Base-by-base conservation (phyloP, 1,140 invertebrate species). In the Pseudoatta argentina region DNA sequence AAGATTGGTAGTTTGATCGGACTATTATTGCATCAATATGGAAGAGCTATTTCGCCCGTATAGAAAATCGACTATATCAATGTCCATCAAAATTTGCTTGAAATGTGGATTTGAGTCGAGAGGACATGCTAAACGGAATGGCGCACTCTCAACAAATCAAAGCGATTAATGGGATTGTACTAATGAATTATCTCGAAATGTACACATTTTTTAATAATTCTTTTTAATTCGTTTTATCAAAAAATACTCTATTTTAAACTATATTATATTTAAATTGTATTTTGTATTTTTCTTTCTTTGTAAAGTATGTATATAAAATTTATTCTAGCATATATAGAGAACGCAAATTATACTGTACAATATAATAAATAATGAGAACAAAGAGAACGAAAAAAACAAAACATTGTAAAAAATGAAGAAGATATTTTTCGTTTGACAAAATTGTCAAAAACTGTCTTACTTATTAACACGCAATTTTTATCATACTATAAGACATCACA, bases 51-150 rank as follows among this genome's bases (percentile, higher is more conserved):
- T 81, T 57, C n/a, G 66, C 51, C 34, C 78, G 30, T 34, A n/a
- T n/a, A 57, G 66, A 81, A 81, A 81, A 81, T 81, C 57, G 78
- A 16, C 55, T 66, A 71, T 71, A 81, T 81, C 77, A 24, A 24
- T 57, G 34, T 72, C 78, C n/a, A 34, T 59, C 78, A 81, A 39
- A 72, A 69, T 81, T 67, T 79, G 14, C 14, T 69, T 67, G 77
- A 79, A 79, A 57, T 72, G 34, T 27, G 64, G 24, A 53, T 16
- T n/a, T 64, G 66, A 71, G 63, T 39, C 30, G 4, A 44, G 64
- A 44, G 77, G 14, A 69, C 27, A 30, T 16, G 44, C 21, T 64
- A 39, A 55, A 24, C 64, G 77, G 14, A 10, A 39, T 27, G 10
- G 30, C 8, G 57, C 30, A 81, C 64, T 55, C 77, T 55, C 77